Conservation (phyloP, 2,113 vertebrate genomes). For the Axis porcinus region DNA sequence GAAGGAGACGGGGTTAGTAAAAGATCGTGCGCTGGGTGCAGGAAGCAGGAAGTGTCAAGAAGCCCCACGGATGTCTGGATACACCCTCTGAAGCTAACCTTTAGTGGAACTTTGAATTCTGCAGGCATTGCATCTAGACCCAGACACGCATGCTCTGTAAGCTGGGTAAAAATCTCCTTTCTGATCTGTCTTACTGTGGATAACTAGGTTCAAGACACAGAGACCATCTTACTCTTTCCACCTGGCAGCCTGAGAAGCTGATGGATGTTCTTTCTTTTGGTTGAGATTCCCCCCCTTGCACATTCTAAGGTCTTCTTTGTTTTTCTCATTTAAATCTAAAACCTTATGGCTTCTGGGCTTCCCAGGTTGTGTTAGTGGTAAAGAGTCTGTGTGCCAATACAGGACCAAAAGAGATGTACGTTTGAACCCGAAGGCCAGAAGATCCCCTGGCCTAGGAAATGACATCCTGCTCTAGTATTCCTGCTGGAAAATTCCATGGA, state of each 20-base stretch:
- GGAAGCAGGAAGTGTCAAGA: neutral
- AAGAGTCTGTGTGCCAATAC: neutral
- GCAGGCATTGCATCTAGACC: neutral
- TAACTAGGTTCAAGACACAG: neutral
- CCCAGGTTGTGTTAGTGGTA: neutral
- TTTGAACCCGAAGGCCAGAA: fast-evolving
- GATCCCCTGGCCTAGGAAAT: neutral
- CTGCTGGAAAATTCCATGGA: neutral
- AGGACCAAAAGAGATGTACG: neutral
- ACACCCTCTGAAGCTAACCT: neutral
- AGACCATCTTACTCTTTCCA: too few relatives aligned
- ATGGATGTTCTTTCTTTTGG: neutral
- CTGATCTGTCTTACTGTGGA: neutral
- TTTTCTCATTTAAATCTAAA: neutral
- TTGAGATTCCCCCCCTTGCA: neutral
- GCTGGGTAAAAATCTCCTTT: neutral
- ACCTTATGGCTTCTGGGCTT: neutral
- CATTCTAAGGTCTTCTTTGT: neutral
- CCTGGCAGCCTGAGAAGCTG: neutral
- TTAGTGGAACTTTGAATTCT: neutral
- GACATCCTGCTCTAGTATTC: neutral
- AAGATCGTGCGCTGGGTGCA: neutral
- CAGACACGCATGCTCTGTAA: neutral
- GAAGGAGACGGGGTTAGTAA: neutral
- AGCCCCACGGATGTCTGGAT: neutral